Evolutionary conservation across 2,113 vertebrate genomes (phyloP).

Genomic region (Balaenoptera acutorostrata): DNA sequence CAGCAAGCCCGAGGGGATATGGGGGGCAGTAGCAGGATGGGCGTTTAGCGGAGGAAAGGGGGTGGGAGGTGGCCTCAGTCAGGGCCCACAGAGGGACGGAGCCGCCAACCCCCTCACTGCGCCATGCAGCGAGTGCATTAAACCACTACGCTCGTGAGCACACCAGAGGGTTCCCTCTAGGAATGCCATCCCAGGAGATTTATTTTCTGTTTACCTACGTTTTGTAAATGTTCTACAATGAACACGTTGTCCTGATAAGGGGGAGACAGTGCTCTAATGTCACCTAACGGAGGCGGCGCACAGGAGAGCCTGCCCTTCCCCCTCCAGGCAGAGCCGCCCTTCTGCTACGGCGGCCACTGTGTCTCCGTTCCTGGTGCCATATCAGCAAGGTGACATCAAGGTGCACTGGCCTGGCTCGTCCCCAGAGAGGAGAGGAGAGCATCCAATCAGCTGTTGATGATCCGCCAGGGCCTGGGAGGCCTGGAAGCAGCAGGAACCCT

Average conservation of each 20-base stretch:
- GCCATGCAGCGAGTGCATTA: not conserved
- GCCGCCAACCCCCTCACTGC: not conserved
- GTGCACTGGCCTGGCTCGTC: not conserved
- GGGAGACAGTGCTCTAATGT: no score
- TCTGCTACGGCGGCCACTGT: not conserved
- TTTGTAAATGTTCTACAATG: not conserved
- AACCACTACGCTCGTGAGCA: rapidly evolving
- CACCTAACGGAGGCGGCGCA: not conserved
- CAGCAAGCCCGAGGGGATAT: not conserved
- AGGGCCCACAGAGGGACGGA: rapidly evolving
- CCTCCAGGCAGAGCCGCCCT: not conserved
- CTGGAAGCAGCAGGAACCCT: no score
- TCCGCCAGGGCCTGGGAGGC: rapidly evolving
- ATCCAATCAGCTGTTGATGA: rapidly evolving
- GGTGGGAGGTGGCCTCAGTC: not conserved
- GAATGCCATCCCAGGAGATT: not conserved
- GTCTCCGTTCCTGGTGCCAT: not conserved
- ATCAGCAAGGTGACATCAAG: not conserved
- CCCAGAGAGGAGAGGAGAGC: not conserved
- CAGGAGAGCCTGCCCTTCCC: not conserved
- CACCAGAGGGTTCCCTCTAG: not conserved
- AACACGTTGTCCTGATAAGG: rapidly evolving
- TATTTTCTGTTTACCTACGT: not conserved
- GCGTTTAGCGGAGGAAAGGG: not conserved
- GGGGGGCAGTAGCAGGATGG: not conserved